Conservation (phyloP, 1,140 invertebrate genomes). For the Micrasema longulum region DNA sequence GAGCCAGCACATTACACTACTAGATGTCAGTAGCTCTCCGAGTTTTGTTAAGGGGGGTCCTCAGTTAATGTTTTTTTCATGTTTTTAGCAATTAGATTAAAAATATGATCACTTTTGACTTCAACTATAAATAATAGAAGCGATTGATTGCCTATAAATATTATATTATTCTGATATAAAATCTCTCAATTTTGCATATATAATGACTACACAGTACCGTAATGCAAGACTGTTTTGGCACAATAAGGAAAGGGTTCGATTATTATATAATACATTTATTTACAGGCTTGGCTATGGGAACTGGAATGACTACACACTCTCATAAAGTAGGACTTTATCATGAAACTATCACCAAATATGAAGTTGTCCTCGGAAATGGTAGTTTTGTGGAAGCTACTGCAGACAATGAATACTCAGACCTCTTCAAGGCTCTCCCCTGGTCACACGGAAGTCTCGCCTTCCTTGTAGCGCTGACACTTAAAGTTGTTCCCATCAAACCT, state of each 20-base stretch:
- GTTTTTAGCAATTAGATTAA: too few relatives aligned
- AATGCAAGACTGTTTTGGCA: too few relatives aligned
- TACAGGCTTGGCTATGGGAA: conserved; percentile 82
- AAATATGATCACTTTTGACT: too few relatives aligned
- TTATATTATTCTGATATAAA: conserved; percentile 5
- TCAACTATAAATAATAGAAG: too few relatives aligned
- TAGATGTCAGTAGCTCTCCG: too few relatives aligned
- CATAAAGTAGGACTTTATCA: conserved; percentile 86
- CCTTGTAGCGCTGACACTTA: conserved; percentile 80
- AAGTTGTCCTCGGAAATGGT: conserved; percentile 81
- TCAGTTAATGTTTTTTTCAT: too few relatives aligned
- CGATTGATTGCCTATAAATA: too few relatives aligned
- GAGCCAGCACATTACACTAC: too few relatives aligned
- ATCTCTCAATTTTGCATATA: too few relatives aligned
- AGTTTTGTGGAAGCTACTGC: conserved; percentile 78
- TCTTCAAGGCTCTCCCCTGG: conserved; percentile 85
- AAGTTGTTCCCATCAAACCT: conserved; percentile 78
- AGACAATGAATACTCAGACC: conserved; percentile 76
- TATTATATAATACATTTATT: conserved; percentile 1
- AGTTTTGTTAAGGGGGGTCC: too few relatives aligned
- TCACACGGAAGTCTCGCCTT: conserved; percentile 88
- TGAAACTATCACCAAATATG: conserved; percentile 81
- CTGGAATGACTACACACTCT: conserved; percentile 85
- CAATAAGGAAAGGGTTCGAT: too few relatives aligned
- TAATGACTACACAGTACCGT: too few relatives aligned